Evolutionary conservation across 2,888 invertebrate genomes (phyloP).

Genomic region (Tupiocoris notatus): DNA sequence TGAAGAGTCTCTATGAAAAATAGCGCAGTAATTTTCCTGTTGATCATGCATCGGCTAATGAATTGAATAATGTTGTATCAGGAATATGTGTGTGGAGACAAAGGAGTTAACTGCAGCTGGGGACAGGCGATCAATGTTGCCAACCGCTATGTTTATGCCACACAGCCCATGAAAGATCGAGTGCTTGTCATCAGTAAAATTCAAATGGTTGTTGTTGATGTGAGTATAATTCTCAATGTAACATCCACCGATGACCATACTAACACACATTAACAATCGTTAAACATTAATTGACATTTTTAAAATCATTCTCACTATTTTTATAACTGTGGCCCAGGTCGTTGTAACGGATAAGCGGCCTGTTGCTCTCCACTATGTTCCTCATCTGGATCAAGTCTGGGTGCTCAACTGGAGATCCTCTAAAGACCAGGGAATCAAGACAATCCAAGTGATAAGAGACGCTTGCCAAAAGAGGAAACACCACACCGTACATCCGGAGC

Average conservation of each 20-base stretch:
- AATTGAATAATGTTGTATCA: too few relatives aligned
- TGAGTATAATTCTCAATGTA: too few relatives aligned
- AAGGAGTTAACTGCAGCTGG: constrained; percentile 68
- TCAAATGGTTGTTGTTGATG: constrained; percentile 70
- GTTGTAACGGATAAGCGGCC: constrained; percentile 71
- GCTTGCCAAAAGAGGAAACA: constrained; percentile 71
- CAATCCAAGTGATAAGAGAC: constrained; percentile 70
- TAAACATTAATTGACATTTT: too few relatives aligned
- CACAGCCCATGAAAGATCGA: constrained; percentile 68
- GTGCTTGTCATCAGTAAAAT: constrained; percentile 69
- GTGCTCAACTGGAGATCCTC: constrained; percentile 67
- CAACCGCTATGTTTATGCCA: constrained; percentile 69
- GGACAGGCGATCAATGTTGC: constrained; percentile 70
- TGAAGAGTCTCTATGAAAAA: not conserved
- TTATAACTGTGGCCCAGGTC: constrained; percentile 57
- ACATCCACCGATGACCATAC: too few relatives aligned
- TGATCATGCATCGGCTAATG: too few relatives aligned
- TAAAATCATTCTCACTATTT: too few relatives aligned
- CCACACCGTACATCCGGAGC: constrained; percentile 70
- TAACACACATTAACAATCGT: too few relatives aligned
- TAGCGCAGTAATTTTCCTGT: not conserved
- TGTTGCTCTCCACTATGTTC: constrained; percentile 67
- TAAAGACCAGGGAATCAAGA: constrained; percentile 63
- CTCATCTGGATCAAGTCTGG: constrained; percentile 73
- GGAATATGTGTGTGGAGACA: constrained; percentile 71